Percentiles rank a stretch among this genome's conserved stretches.
These are phyloP conservation scores for Spialia ferax DNA, from an alignment of 2,888 invertebrate species.

Conservation along the genomic window DNA sequence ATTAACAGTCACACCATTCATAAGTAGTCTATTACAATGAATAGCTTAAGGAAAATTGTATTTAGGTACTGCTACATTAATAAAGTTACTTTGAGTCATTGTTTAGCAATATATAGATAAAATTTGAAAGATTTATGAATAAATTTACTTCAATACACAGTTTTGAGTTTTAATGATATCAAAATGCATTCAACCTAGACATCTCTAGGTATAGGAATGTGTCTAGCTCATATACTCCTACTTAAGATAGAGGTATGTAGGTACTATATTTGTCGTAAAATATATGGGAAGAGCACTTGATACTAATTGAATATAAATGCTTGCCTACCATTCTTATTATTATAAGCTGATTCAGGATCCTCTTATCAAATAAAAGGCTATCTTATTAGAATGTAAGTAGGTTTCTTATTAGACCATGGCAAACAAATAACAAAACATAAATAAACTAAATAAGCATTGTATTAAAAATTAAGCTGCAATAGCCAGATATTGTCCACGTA, in stretches of 20 bases:
- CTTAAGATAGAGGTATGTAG: not conserved
- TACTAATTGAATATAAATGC: not conserved
- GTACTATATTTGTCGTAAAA: not conserved
- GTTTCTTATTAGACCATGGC: not conserved
- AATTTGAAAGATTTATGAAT: no score
- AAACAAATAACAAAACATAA: not conserved
- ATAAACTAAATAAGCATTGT: not conserved
- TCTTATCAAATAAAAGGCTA: slow-evolving; percentile 8
- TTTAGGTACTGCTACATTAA: not conserved
- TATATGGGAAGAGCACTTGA: not conserved
- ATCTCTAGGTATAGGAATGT: slow-evolving; percentile 17
- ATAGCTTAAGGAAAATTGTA: not conserved
- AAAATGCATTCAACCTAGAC: not conserved
- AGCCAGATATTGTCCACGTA: slow-evolving; percentile 16
- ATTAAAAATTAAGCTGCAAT: slow-evolving; percentile 6
- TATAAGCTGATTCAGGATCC: not conserved
- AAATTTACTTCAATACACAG: not conserved
- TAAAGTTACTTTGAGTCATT: not conserved
- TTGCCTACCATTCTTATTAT: not conserved
- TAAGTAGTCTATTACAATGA: not conserved
- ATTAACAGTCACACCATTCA: not conserved
- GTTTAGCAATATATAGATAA: no score
- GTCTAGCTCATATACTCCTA: not conserved
- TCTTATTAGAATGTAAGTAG: not conserved
- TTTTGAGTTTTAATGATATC: not conserved